Evolutionary conservation across 2,888 invertebrate genomes (phyloP).

Genomic region (Agrochola lota): DNA sequence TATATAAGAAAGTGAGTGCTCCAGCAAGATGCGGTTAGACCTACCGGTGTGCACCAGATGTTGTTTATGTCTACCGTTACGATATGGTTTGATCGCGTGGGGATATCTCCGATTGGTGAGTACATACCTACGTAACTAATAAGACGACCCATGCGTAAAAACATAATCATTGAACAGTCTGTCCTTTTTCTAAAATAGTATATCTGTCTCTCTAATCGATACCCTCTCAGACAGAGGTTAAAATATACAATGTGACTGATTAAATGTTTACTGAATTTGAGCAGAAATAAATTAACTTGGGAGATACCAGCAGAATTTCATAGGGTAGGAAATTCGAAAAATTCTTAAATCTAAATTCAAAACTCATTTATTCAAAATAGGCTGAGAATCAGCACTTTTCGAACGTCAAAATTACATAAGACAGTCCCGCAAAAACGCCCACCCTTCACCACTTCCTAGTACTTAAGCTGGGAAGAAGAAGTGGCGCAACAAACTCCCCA

Average conservation of each 20-base stretch:
- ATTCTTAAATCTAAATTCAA: too few species aligned
- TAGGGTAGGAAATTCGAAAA: too few species aligned
- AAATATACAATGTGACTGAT: background rate
- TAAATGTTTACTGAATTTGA: background rate
- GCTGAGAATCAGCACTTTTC: too few species aligned
- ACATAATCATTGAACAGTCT: background rate
- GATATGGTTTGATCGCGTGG: constrained; percentile 67
- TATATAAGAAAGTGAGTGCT: background rate
- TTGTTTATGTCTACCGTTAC: constrained; percentile 67
- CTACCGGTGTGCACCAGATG: constrained; percentile 64
- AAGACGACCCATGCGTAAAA: background rate
- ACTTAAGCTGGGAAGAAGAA: too few species aligned
- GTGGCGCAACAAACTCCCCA: too few species aligned
- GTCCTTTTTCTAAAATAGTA: background rate
- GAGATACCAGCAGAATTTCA: background rate
- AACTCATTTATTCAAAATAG: too few species aligned
- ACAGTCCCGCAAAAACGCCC: too few species aligned
- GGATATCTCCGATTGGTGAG: constrained; percentile 67
- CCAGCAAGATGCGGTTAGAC: constrained; percentile 62
- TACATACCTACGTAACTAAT: constrained; percentile 9
- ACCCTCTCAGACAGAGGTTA: background rate
- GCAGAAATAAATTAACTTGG: too few species aligned
- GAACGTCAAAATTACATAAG: too few species aligned
- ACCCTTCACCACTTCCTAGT: too few species aligned
- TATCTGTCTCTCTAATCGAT: background rate